Conservation (phyloP, 2,113 vertebrate genomes). For the Nibea albiflora region DNA sequence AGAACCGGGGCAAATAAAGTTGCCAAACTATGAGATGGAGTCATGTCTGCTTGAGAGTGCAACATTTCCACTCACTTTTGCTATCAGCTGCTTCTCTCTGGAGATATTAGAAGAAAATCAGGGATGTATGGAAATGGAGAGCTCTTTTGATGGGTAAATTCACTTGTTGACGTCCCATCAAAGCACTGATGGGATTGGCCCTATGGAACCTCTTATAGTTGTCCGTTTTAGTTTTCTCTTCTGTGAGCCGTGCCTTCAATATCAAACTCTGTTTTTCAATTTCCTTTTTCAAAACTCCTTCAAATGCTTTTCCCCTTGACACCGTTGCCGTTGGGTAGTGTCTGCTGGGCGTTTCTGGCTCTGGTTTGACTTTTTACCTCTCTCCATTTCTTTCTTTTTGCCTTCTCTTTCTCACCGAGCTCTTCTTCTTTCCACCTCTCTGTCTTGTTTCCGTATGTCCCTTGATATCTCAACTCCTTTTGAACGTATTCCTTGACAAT, state of each 20-base stretch:
- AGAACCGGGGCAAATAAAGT: too few relatives aligned
- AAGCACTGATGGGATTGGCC: background rate
- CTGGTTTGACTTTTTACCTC: conserved; percentile 15
- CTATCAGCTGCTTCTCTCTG: background rate
- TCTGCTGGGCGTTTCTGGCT: conserved; percentile 10
- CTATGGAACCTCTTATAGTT: background rate
- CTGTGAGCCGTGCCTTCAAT: background rate
- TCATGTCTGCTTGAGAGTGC: too few relatives aligned
- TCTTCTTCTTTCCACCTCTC: too few relatives aligned
- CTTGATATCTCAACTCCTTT: too few relatives aligned
- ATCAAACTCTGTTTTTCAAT: too few relatives aligned
- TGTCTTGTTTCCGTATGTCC: background rate
- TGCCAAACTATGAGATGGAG: too few relatives aligned
- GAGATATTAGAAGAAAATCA: background rate
- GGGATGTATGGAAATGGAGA: conserved; percentile 1
- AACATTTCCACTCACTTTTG: conserved; percentile 3
- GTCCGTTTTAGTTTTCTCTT: background rate
- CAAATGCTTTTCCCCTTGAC: background rate
- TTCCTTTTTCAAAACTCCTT: too few relatives aligned
- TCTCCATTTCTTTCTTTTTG: conserved; percentile 22
- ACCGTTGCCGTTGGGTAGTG: background rate
- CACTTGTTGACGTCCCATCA: background rate
- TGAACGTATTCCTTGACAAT: too few relatives aligned
- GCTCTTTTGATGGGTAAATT: conserved; percentile 18
- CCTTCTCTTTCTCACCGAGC: background rate